These are phyloP conservation scores for Mallotus villosus DNA, from an alignment of 2,797 vertebrate species.

Conservation along the genomic window DNA sequence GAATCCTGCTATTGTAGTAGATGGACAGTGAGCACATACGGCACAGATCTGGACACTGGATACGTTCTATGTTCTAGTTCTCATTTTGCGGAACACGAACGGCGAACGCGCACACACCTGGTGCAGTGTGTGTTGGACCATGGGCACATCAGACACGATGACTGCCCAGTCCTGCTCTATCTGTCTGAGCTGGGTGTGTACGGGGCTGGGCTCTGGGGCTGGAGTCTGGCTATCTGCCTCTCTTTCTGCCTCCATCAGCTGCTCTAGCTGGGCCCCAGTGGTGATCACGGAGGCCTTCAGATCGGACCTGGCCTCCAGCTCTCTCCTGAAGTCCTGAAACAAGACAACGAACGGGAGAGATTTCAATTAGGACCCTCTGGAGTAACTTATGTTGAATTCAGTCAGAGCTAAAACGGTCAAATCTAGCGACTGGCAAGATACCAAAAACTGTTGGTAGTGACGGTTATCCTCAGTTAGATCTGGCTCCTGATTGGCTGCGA, in stretches of 20 bases:
- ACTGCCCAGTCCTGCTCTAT: conserved; percentile 83
- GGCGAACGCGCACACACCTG: conserved; percentile 76
- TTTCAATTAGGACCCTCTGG: too few relatives aligned
- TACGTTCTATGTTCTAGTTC: background rate
- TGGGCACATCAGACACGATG: conserved; percentile 70
- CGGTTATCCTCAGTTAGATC: conserved; percentile 64
- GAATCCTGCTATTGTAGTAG: too few relatives aligned
- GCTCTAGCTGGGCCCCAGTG: conserved; percentile 78
- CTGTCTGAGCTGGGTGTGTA: conserved; percentile 73
- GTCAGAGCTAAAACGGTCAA: background rate
- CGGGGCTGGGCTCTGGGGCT: conserved; percentile 15
- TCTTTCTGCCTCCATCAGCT: conserved; percentile 48
- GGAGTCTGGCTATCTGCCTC: background rate
- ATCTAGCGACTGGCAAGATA: conserved; percentile 45
- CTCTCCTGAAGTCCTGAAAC: conserved; percentile 81
- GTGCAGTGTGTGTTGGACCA: conserved; percentile 80
- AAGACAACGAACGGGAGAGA: background rate
- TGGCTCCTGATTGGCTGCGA: conserved; percentile 66
- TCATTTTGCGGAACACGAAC: background rate
- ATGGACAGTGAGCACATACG: background rate
- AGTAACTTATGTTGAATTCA: background rate
- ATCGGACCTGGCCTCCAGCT: conserved; percentile 74
- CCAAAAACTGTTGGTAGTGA: conserved; percentile 75
- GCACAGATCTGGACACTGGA: background rate
- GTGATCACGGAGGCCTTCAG: conserved; percentile 78